Base-by-base conservation (phyloP, 2,113 vertebrate species). In the Empidonax alnorum region DNA sequence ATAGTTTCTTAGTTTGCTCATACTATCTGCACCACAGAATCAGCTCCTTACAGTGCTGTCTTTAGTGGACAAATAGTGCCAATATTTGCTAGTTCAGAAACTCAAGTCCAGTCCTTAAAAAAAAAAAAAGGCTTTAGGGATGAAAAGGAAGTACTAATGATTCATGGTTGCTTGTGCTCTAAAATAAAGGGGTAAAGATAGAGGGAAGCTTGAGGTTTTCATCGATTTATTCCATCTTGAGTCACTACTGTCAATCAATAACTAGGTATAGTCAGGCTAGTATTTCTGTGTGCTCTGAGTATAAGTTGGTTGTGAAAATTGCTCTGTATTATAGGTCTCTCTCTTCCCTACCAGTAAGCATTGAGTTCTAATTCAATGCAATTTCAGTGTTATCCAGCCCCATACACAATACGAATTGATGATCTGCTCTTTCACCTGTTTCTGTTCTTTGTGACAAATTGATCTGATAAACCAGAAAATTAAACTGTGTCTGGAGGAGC, bases 401-500 rank as follows among this genome's bases (percentile, higher is more conserved):
- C 56, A 68, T 89, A 85, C 65, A 94, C 96, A 96, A 96, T 63
- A 96, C 24, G 53, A 97, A 98, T 97, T 97, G 93, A 97, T 96
- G 94, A 96, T 96, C 84, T 97, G 89, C 90, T 97, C 93, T 97
- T 97, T 97, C 95, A 95, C 88, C 52, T 94, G 46, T 68, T 65
- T 96, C 88, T 96, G 46, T 68, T 82, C 80, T 90, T 95, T 56
- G 39, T 97, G 93, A 97, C 89, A 97, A 97, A 95, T 96, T 95
- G 68, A 97, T 97, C 93, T 97, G 76, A 94, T 96, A 97, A 97
- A 96, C 85, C 87, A 97, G 74, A 97, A 92, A 97, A 98, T 97
- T 97, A 97, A 97, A 96, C 71, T 53, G 3, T 94, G 72, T 97
- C 77, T 97, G 79, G 78, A 97, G 80, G 35, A 97, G 62, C 74